Evolutionary conservation across 2,888 invertebrate genomes (phyloP).

Genomic region (Phragmatobia fuliginosa): DNA sequence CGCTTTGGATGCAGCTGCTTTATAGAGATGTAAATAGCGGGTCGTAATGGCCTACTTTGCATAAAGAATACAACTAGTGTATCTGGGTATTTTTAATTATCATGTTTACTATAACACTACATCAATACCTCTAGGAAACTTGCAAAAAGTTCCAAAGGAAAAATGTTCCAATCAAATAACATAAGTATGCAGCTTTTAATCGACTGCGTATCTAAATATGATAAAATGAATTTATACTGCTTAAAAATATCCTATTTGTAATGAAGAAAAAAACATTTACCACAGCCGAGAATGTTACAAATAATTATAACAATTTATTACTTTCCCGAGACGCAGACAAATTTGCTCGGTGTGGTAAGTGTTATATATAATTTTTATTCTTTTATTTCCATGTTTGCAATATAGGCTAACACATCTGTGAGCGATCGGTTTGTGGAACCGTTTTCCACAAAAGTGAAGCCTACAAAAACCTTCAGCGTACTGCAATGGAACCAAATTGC

Average conservation of each 20-base stretch:
- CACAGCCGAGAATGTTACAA: too few species aligned
- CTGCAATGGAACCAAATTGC: slow-evolving; percentile 16
- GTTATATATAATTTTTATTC: neutral
- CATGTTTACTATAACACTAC: neutral
- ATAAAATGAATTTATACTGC: neutral
- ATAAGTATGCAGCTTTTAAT: neutral
- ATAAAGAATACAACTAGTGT: slow-evolving; percentile 16
- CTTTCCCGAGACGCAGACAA: too few species aligned
- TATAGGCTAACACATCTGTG: neutral
- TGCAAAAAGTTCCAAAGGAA: neutral
- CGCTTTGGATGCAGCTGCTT: slow-evolving; percentile 28
- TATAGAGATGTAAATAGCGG: slow-evolving; percentile 24
- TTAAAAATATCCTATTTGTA: too few species aligned
- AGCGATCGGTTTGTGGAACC: neutral
- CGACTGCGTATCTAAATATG: neutral
- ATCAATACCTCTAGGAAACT: neutral
- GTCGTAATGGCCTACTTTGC: slow-evolving; percentile 22
- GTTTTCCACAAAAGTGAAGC: neutral
- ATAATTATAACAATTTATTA: too few species aligned
- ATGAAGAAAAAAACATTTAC: too few species aligned
- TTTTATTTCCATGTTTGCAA: neutral
- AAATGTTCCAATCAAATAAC: neutral
- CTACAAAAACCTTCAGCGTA: neutral
- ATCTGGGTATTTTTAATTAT: slow-evolving; percentile 12
- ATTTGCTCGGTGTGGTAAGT: too few species aligned